phyloP scores from a whole-genome alignment of 2,113 vertebrate species.

The Daphoenositta chrysoptera region DNA sequence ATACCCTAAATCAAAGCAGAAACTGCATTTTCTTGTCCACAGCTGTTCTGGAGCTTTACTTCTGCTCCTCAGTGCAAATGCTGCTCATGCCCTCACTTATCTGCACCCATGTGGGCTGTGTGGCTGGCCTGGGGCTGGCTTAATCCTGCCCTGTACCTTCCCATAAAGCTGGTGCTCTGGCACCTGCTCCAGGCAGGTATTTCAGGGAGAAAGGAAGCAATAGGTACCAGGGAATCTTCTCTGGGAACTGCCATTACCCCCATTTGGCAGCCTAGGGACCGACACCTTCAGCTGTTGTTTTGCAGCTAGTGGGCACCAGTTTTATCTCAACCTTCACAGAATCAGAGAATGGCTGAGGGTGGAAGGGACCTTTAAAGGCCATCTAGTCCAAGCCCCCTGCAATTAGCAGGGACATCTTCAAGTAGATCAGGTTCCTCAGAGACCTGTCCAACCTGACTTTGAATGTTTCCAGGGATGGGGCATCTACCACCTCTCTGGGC shows the following conservation, averaged over 20 bases:
- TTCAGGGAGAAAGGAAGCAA: neutral
- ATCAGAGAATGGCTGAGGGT: neutral
- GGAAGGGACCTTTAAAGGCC: neutral
- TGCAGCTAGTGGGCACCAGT: neutral
- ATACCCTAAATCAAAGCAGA: neutral
- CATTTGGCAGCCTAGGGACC: neutral
- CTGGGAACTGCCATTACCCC: neutral
- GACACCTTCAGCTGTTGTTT: neutral
- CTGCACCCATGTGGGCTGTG: accelerated
- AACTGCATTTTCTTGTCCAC: neutral
- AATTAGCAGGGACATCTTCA: neutral
- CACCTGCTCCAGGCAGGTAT: neutral
- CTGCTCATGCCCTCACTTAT: neutral
- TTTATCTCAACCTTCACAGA: neutral
- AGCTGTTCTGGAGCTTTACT: neutral
- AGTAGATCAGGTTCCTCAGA: neutral
- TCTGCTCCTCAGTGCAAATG: accelerated
- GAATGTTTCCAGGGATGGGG: neutral
- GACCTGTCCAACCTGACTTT: neutral
- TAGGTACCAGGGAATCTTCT: neutral
- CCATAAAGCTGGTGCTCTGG: neutral
- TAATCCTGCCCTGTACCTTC: neutral
- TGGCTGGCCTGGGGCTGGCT: neutral
- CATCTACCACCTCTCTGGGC: neutral
- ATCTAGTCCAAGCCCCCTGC: neutral